Percentiles rank a stretch among this genome's conserved stretches.
Conservation (phyloP, 2,113 vertebrate genomes). For the Tricholaema leucomelas region DNA sequence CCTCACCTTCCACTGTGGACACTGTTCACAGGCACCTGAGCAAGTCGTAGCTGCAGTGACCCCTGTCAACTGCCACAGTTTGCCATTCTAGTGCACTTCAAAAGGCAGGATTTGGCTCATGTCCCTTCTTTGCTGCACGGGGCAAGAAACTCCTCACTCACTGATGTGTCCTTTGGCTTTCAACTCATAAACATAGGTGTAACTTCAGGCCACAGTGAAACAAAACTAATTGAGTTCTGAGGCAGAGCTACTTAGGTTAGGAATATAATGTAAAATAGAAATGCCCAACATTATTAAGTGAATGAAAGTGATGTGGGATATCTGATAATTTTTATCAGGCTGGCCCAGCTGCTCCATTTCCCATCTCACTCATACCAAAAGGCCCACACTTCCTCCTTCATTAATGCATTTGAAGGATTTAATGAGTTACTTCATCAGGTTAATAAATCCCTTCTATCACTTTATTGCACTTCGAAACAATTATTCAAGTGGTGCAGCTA, state of each 20-base stretch:
- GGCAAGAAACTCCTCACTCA: not conserved
- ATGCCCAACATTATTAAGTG: not conserved
- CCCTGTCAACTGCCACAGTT: not conserved
- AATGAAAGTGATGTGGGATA: not conserved
- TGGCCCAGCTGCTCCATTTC: slow-evolving; percentile 1
- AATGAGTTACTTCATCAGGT: slow-evolving; percentile 58
- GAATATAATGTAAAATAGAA: not conserved
- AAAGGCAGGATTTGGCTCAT: not conserved
- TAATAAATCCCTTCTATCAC: slow-evolving; percentile 62
- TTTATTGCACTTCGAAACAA: slow-evolving; percentile 35
- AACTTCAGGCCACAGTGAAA: not conserved
- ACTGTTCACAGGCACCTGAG: not conserved
- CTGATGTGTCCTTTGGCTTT: not conserved
- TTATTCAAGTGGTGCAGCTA: slow-evolving; percentile 30
- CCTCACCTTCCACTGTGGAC: not conserved
- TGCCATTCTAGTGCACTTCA: not conserved
- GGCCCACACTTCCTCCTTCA: slow-evolving; percentile 8
- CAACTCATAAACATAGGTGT: not conserved
- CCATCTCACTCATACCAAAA: slow-evolving; percentile 5
- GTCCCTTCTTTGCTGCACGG: not conserved
- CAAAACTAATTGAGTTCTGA: not conserved
- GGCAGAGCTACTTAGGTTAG: not conserved
- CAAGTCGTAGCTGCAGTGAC: not conserved
- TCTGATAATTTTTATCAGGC: slow-evolving; percentile 17
- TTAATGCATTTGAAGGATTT: slow-evolving; percentile 44